Evolutionary conservation across 2,888 invertebrate species (phyloP), one percentile per base, ranked within the genome.

Genomic region (Hyalella azteca): DNA sequence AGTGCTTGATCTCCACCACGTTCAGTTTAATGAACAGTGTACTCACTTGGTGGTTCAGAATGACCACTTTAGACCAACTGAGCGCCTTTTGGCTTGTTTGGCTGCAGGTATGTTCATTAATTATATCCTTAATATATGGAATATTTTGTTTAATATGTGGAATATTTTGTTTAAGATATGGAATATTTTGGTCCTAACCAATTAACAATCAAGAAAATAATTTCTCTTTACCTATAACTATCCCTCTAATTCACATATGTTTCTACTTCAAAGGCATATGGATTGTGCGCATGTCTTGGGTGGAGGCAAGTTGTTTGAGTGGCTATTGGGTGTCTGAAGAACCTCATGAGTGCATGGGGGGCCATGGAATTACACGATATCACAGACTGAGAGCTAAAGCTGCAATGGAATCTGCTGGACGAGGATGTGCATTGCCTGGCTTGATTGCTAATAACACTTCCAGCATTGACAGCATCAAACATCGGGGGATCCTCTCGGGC

Each of bases 301-400:
- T 66, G 36, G 66, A 66, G 32, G 29, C 29, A 2, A 66, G 66
- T 15, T 36, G 7, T 19, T 0, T 11, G 4, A 15, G 7, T 7
- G 66, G 66, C 15, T 36, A 15, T 36, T 66, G 66, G 66, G 36
- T 66, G 4, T 32, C 66, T 1, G 66, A 66, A 36, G 66, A 66
- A 36, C 39, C 66, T 19, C 66, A 66, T 29, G 66, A 66, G 66
- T 66, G 66, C 36, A 36, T n/a, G 36, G 66, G 32, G 36, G 13
- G 32, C 19, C 32, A 29, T 39, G 36, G 66, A 5, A 9, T 66
- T 32, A 32, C 66, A 36, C 66, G 66, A 13, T 66, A 66, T 36
- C 66, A 66, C 66, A 32, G 66, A n/a, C 66, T 66, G 19, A 22
- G 66, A 13, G 66, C 66, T 36, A 32, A 66, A 36, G 66, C 66